Percentiles rank a stretch among this genome's conserved stretches.
These are phyloP conservation scores for Falco peregrinus DNA, from an alignment of 2,797 vertebrate genomes.

Conservation along the genomic window DNA sequence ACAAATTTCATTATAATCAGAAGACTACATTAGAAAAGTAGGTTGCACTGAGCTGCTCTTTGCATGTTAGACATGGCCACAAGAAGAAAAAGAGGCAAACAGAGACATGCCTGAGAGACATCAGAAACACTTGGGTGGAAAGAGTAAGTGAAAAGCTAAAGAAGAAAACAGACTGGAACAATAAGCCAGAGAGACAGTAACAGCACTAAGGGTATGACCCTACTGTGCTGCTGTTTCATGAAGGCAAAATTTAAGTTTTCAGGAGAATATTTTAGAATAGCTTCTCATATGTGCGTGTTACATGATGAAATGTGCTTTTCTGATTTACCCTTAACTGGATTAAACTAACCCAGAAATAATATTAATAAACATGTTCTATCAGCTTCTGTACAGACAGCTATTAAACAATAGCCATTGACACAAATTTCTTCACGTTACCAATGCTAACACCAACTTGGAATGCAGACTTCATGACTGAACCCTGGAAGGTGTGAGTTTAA, in stretches of 20 bases:
- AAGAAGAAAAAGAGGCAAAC: neutral
- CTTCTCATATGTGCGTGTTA: neutral
- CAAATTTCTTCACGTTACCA: neutral
- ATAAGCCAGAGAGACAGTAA: neutral
- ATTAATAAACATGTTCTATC: neutral
- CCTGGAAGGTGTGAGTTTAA: neutral
- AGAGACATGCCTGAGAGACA: neutral
- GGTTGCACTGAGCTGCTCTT: neutral
- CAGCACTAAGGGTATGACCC: neutral
- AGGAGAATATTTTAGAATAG: neutral
- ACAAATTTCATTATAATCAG: neutral
- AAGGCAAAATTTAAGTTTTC: neutral
- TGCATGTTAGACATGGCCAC: rapidly evolving
- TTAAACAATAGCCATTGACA: neutral
- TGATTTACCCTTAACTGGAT: neutral
- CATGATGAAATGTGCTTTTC: neutral
- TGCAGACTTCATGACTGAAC: neutral
- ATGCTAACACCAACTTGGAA: neutral
- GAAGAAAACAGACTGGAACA: neutral
- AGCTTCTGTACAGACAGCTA: neutral
- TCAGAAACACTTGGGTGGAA: neutral
- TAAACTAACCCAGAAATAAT: neutral
- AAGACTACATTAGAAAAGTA: neutral
- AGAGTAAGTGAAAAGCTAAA: neutral
- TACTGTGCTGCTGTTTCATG: neutral